These are phyloP conservation scores for Pagrus major DNA, from an alignment of 2,113 vertebrate species.

Conservation along the genomic window DNA sequence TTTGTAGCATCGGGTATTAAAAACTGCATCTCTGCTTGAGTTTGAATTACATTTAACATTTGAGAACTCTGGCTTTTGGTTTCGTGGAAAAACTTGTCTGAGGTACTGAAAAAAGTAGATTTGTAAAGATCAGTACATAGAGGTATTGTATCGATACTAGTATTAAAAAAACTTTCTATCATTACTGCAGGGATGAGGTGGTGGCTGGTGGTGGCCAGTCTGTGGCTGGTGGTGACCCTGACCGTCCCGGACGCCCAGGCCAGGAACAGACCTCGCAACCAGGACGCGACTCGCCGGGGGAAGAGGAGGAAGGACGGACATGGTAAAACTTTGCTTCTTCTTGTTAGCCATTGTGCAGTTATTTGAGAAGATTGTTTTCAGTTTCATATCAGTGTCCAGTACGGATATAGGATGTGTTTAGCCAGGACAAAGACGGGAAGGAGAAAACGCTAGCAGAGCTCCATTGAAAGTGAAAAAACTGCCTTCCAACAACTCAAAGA, in stretches of 20 bases:
- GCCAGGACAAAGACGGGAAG: background rate
- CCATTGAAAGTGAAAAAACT: background rate
- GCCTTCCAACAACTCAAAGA: background rate
- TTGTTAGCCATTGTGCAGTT: background rate
- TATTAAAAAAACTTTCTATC: too few relatives aligned
- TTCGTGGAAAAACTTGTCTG: too few relatives aligned
- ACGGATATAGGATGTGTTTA: background rate
- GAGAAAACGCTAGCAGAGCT: background rate
- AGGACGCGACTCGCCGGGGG: conserved; percentile 50
- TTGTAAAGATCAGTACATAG: background rate
- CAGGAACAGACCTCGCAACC: conserved; percentile 27
- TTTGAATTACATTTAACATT: background rate
- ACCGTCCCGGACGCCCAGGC: conserved; percentile 71
- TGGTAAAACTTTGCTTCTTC: conserved; percentile 51
- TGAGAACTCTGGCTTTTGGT: background rate
- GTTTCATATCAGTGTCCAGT: background rate
- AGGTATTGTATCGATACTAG: background rate
- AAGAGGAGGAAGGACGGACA: conserved; percentile 53
- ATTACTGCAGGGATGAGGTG: conserved; percentile 84
- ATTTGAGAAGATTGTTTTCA: background rate
- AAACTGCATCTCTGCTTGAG: background rate
- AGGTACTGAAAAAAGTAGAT: background rate
- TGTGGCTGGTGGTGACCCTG: conserved; percentile 63
- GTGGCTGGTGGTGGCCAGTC: conserved; percentile 69
- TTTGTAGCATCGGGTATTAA: too few relatives aligned